Percentiles rank a stretch among this genome's conserved stretches.
phyloP scores from a whole-genome alignment of 2,113 vertebrate genomes.

The Ariopsis seemanni region DNA sequence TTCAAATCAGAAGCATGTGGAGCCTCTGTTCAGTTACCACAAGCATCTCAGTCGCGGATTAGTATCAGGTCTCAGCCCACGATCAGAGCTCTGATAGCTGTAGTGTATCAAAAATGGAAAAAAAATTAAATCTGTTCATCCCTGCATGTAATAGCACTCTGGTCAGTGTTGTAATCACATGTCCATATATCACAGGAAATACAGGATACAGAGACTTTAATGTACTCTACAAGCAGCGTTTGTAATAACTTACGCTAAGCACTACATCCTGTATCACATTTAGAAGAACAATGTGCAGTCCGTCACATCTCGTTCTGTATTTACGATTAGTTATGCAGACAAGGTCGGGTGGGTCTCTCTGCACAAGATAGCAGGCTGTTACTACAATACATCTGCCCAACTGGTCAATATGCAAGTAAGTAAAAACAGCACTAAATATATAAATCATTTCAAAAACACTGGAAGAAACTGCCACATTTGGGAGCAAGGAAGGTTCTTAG shows the following conservation, averaged over 20 bases:
- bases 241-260: background rate
- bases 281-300: too few relatives aligned
- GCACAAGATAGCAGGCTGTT: background rate
- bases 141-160: background rate
- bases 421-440: background rate
- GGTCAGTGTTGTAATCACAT: background rate
- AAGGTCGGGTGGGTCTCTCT: background rate
- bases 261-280: background rate
- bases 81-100: background rate
- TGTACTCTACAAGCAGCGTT: background rate
- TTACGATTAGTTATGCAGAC: background rate
- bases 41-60: background rate
- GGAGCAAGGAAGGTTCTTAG: background rate
- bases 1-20: background rate
- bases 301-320: background rate
- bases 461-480: background rate
- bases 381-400: background rate
- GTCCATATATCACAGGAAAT: background rate
- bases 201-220: background rate
- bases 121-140: background rate
- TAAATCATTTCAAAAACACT: background rate
- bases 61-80: background rate
- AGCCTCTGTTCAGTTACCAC: background rate
- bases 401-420: background rate
- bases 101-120: background rate